Conservation (phyloP, 1,140 invertebrate species). For the Ylistrum balloti region DNA sequence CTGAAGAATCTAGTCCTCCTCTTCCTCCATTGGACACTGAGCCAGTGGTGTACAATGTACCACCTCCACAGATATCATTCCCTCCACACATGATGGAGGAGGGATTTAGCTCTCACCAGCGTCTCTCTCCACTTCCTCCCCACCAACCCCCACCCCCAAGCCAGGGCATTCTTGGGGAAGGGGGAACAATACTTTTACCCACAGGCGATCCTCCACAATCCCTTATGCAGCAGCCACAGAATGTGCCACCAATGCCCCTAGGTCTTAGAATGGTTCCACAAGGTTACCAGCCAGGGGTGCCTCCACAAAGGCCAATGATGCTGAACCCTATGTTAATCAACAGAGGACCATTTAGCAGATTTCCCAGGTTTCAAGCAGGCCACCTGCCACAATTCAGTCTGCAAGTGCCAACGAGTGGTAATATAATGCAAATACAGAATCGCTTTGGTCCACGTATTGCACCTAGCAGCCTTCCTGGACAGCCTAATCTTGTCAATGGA, state of each 20-base stretch:
- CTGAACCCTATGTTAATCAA: conserved; percentile 62
- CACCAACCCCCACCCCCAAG: conserved; percentile 45
- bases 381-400: conserved; percentile 62
- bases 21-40: conserved; percentile 2
- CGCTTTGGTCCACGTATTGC: conserved; percentile 64
- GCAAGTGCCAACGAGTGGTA: conserved; percentile 62
- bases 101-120: conserved; percentile 43
- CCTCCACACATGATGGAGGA: conserved; percentile 36
- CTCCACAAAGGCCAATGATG: conserved; percentile 52
- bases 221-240: conserved; percentile 44
- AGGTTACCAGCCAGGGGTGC: conserved; percentile 51
- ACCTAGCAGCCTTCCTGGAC: conserved; percentile 50
- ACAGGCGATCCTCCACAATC: conserved; percentile 51
- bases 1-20: conserved; percentile 52
- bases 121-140: conserved; percentile 53
- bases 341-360: conserved; percentile 53
- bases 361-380: conserved; percentile 52
- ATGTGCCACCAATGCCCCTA: conserved; percentile 45
- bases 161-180: conserved; percentile 58
- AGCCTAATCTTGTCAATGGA: conserved; percentile 63
- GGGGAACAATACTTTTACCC: conserved; percentile 48
- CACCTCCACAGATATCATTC: conserved; percentile 28
- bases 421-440: conserved; percentile 59
- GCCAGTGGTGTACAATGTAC: conserved; percentile 41
- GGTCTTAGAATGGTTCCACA: conserved; percentile 52